Percentiles rank a stretch among this genome's conserved stretches.
These are phyloP conservation scores for Gobius niger DNA, from an alignment of 2,113 vertebrate species.

Conservation along the genomic window DNA sequence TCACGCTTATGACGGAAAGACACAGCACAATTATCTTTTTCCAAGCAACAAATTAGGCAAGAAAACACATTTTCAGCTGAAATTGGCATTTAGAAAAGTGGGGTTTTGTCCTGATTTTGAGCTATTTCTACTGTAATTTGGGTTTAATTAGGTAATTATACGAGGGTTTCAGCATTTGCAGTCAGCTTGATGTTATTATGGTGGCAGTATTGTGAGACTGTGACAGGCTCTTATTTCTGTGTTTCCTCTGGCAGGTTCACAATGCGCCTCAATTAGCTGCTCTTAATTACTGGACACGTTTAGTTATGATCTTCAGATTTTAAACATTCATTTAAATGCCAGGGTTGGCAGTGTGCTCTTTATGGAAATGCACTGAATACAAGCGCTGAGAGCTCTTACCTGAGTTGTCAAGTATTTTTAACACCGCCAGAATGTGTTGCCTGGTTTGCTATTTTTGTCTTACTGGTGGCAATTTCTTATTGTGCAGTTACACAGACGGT, in stretches of 20 bases:
- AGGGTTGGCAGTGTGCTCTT: neutral
- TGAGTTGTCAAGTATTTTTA: neutral
- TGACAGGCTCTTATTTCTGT: slow-evolving; percentile 25
- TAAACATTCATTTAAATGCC: neutral
- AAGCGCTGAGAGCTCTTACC: neutral
- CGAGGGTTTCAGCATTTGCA: neutral
- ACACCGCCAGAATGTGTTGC: neutral
- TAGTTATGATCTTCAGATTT: slow-evolving; percentile 16
- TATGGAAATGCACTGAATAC: neutral
- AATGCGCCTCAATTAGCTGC: slow-evolving; percentile 28
- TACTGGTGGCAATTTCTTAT: neutral
- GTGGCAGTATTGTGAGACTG: slow-evolving; percentile 15
- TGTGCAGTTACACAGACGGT: too few relatives aligned
- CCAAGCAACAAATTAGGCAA: neutral
- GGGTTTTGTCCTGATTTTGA: neutral
- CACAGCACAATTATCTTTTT: neutral
- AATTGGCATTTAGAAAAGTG: neutral
- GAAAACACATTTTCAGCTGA: neutral
- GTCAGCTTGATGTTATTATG: slow-evolving; percentile 1
- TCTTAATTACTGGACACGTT: slow-evolving; percentile 18
- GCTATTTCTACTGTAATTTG: neutral
- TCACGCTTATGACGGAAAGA: neutral
- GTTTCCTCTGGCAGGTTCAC: slow-evolving; percentile 42
- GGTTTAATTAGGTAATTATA: neutral
- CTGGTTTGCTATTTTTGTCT: neutral